Base-by-base conservation (phyloP, 2,113 vertebrate species). In the Zootoca vivipara region DNA sequence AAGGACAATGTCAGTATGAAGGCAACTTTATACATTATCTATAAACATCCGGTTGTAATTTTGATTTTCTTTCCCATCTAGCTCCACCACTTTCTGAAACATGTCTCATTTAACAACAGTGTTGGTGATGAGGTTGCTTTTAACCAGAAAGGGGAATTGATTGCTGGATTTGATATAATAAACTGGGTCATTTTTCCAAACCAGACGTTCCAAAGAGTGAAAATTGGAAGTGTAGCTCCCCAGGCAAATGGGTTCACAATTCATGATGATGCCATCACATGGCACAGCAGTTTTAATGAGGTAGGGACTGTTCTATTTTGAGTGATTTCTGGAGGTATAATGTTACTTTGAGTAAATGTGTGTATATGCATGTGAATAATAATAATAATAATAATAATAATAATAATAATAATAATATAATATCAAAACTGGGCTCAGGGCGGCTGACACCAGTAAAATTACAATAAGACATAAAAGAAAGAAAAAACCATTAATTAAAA, bases 101-200 rank as follows among this genome's bases (percentile, higher is more conserved):
- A 5, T 10, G 33, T 88, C 26, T 56, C 80, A 79, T 88, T 88
- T 73, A 64, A 88, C 46, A 88, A 79, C 72, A 62, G 46, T 64
- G 70, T 52, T 1, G 69, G 69, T 35, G 79, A 88, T 4, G 13
- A 82, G 46, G 33, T 88, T 40, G 74, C 28, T 28, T 88, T 88
- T 74, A 65, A 88, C 62, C 46, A 82, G 18, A 69, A 62, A 7
- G 7, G 86, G 62, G 86, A 72, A 82, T 7, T 38, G 30, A 15
- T 73, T 22, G 46, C 33, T 40, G 65, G 67, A 4, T 67, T 88
- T 74, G 79, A 88, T 30, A 74, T 88, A 40, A 5, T 74, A 30
- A 88, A 82, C 79, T 82, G 67, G 79, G 42, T 73, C 40, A 42
- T 24, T 58, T 88, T 82, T 35, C 67, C 86, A 38, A 88, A 88